Evolutionary conservation across 2,113 vertebrate genomes (phyloP).

Genomic region (Hippopotamus amphibius): DNA sequence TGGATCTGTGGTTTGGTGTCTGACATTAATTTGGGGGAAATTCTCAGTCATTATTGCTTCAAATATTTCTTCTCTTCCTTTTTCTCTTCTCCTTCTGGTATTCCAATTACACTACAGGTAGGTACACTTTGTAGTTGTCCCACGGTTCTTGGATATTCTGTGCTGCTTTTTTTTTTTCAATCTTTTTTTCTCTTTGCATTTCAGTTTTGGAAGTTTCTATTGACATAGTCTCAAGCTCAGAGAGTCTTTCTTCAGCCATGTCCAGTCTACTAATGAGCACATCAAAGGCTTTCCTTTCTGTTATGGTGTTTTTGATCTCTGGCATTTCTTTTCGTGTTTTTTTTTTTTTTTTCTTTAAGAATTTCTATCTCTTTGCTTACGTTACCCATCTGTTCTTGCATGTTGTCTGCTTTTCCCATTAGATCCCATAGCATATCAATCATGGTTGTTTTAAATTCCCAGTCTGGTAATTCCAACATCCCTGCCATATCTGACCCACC

Average conservation of each 20-base stretch:
- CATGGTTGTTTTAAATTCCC: neutral
- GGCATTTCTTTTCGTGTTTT: neutral
- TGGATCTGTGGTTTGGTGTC: neutral
- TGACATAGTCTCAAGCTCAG: neutral
- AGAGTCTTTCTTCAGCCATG: neutral
- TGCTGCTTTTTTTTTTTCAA: neutral
- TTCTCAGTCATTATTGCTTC: neutral
- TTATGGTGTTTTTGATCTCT: neutral
- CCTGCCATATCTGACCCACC: neutral
- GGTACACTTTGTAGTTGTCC: neutral
- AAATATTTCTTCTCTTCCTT: neutral
- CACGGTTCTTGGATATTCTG: neutral
- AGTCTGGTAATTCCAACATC: neutral
- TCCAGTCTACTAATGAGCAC: neutral
- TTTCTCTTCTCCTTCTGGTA: neutral
- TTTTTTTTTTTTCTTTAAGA: neutral
- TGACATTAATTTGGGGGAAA: neutral
- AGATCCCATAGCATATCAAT: neutral
- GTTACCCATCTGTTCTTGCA: neutral
- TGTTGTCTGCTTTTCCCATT: neutral
- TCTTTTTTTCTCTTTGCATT: slow-evolving; percentile 1
- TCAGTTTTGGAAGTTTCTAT: neutral
- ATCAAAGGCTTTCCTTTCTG: neutral
- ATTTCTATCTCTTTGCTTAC: neutral
- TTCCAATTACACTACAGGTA: neutral